phyloP scores from a whole-genome alignment of 2,113 vertebrate species.

The Tyto alba region DNA sequence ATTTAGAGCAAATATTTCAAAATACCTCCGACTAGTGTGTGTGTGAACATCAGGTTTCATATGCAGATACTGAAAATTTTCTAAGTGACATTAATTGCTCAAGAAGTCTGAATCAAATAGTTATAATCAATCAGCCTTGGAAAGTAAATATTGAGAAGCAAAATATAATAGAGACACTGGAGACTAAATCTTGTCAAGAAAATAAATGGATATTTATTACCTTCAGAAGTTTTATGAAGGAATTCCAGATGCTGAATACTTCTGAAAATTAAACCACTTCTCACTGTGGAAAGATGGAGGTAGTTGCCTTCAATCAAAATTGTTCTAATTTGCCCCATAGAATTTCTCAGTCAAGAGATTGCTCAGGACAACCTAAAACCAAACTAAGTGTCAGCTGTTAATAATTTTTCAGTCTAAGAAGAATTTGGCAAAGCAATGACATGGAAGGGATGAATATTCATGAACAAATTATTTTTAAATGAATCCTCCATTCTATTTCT shows the following conservation, averaged over 20 bases:
- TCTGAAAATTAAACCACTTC: background rate
- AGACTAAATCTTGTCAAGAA: background rate
- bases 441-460: background rate
- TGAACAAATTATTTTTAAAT: background rate
- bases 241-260: background rate
- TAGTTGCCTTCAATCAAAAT: background rate
- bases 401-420: background rate
- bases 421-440: background rate
- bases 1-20: background rate
- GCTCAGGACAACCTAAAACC: background rate
- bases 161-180: background rate
- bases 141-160: background rate
- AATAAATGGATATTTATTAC: background rate
- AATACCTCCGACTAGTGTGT: background rate
- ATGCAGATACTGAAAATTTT: background rate
- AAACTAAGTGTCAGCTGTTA: background rate
- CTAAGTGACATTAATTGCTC: background rate
- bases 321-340: background rate
- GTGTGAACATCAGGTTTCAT: background rate
- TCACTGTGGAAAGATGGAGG: background rate
- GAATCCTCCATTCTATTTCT: background rate
- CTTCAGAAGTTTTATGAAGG: background rate
- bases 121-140: background rate
- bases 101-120: background rate
- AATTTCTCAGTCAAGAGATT: background rate